Base-by-base conservation (phyloP, 1,140 invertebrate species). In the Harlomillsia oculata region DNA sequence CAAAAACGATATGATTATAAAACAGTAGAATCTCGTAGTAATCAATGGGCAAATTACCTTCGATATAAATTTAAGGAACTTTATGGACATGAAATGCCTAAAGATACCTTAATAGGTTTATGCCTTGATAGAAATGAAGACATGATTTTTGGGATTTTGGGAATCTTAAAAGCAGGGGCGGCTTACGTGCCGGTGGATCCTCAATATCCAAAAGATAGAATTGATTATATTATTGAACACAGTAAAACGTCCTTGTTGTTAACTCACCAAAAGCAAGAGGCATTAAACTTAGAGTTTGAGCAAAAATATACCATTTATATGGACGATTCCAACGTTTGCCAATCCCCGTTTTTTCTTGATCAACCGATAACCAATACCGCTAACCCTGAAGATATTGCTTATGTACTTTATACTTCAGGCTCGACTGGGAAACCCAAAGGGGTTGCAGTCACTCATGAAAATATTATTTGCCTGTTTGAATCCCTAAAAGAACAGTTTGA, bases 341-440 rank as follows among this genome's bases (percentile, higher is more conserved):
- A 3, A 11, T 34, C 37, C 14, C 3, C 23, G n/a, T n/a, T n/a
- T n/a, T n/a, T n/a, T n/a, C n/a, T n/a, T n/a, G n/a, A n/a, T n/a
- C n/a, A n/a, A n/a, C n/a, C n/a, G n/a, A n/a, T n/a, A n/a, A n/a
- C n/a, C n/a, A n/a, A n/a, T n/a, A 18, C 9, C 18, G 18, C 13
- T 5, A 14, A 9, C 3, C 25, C 39, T 28, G 21, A 34, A 25
- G 18, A 2, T 28, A 32, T 53, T 14, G 39, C 50, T 20, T 46
- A 52, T 30, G 25, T 59, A 30, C 46, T 51, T 21, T 59, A 59
- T 36, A 59, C 56, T 21, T 59, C 56, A 8, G 56, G 56, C 0
- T 39, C 56, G 2, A 53, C 56, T 0, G 56, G 56, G 2, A 26
- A 30, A 28, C 56, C 56, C 5, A 59, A 59, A 41, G 56, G 56